A percentile compares a stretch with the other conserved stretches of the same genome.
Conservation (phyloP, 2,113 vertebrate species). For the Amphilophus citrinellus region DNA sequence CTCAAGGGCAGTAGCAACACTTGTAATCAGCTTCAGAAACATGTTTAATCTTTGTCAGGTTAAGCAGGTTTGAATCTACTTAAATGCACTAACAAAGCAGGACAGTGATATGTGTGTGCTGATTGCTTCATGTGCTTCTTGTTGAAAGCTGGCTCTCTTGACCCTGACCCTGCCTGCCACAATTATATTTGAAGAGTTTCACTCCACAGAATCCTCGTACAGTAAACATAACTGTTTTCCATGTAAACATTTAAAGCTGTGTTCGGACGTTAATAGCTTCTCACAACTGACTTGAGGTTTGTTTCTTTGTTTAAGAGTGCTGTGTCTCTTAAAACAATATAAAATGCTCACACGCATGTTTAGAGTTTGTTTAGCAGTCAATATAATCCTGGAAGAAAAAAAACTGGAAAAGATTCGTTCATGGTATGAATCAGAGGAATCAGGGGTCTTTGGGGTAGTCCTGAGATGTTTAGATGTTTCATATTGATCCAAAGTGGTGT, state of each 20-base stretch:
- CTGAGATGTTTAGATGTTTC: not conserved
- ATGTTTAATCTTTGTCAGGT: conserved; percentile 26
- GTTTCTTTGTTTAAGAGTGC: no score
- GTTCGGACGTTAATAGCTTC: not conserved
- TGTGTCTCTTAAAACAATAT: no score
- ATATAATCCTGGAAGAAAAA: not conserved
- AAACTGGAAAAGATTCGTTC: not conserved
- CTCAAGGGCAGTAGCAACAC: not conserved
- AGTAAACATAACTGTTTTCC: conserved; percentile 1
- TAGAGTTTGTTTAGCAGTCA: not conserved
- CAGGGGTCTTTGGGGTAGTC: not conserved
- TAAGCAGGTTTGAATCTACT: conserved; percentile 31
- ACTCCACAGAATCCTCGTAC: conserved; percentile 13
- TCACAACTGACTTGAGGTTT: not conserved
- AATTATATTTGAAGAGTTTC: conserved; percentile 64
- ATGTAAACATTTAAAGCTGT: conserved; percentile 12
- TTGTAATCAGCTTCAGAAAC: conserved; percentile 7
- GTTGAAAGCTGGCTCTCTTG: conserved; percentile 50
- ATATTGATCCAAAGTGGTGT: no score
- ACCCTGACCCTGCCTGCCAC: conserved; percentile 56
- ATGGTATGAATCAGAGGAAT: not conserved
- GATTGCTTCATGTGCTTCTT: conserved; percentile 58
- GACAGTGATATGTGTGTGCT: conserved; percentile 38
- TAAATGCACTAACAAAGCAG: conserved; percentile 31
- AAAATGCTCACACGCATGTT: conserved; percentile 2